phyloP scores from a whole-genome alignment of 2,113 vertebrate species.

The Zosterops pallidus region DNA sequence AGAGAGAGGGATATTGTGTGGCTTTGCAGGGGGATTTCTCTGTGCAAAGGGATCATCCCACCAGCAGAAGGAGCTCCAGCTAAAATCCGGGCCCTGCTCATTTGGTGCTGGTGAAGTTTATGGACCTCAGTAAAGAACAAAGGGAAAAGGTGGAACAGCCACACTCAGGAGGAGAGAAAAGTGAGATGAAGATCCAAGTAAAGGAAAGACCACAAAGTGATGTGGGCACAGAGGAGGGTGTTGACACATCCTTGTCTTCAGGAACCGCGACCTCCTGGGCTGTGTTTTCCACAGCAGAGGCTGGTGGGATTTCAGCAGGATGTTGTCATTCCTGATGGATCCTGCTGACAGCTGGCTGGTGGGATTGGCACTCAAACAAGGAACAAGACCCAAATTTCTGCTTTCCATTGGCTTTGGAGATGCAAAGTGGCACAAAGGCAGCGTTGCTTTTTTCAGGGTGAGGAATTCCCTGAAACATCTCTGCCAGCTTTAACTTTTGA shows the following conservation, averaged over 20 bases:
- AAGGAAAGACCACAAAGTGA: neutral
- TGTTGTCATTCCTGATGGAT: neutral
- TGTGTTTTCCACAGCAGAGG: neutral
- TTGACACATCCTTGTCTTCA: neutral
- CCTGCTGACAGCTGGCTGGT: neutral
- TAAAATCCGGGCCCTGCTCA: neutral
- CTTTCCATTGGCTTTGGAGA: neutral
- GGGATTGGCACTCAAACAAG: neutral
- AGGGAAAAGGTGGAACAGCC: neutral
- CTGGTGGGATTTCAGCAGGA: neutral
- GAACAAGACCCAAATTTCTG: neutral
- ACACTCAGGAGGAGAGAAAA: neutral
- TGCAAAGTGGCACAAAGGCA: neutral
- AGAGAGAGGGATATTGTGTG: neutral
- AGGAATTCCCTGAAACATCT: neutral
- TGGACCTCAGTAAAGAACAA: neutral
- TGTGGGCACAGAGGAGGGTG: neutral
- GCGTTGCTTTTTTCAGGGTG: rapidly evolving
- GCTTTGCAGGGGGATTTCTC: neutral
- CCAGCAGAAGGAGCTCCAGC: conserved; percentile 60
- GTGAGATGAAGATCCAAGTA: neutral
- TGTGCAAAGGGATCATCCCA: neutral
- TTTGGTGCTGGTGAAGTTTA: neutral
- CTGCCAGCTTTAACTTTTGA: neutral
- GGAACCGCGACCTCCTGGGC: neutral